Evolutionary conservation across 2,113 vertebrate species (phyloP).

Genomic region (Chiloscyllium plagiosum): DNA sequence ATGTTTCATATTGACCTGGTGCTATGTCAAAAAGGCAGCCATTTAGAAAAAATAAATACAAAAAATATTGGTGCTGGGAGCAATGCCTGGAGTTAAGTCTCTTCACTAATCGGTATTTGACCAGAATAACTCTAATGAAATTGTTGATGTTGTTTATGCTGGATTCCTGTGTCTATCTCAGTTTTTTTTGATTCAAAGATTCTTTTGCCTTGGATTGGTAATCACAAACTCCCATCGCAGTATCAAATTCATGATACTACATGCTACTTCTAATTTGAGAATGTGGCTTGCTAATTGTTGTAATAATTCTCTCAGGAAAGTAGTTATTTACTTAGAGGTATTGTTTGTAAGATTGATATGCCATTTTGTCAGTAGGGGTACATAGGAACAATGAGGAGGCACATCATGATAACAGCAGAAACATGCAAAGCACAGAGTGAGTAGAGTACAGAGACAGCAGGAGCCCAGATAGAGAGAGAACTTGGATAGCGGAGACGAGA

Average conservation of each 20-base stretch:
- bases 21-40: background rate
- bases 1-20: constrained; percentile 5
- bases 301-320: background rate
- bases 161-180: background rate
- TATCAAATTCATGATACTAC: background rate
- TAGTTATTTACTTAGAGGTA: background rate
- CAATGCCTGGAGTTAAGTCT: background rate
- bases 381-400: background rate
- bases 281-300: background rate
- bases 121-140: background rate
- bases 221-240: background rate
- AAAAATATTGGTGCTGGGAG: background rate
- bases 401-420: background rate
- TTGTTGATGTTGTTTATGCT: constrained; percentile 1
- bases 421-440: background rate
- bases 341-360: background rate
- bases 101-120: background rate
- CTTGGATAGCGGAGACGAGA: too few relatives aligned
- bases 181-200: background rate
- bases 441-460: background rate
- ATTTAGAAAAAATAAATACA: constrained; percentile 2
- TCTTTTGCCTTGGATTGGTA: background rate
- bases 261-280: background rate
- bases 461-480: background rate
- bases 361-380: background rate